Conservation (phyloP, 2,888 invertebrate species). For the Pyrochroa serraticornis region DNA sequence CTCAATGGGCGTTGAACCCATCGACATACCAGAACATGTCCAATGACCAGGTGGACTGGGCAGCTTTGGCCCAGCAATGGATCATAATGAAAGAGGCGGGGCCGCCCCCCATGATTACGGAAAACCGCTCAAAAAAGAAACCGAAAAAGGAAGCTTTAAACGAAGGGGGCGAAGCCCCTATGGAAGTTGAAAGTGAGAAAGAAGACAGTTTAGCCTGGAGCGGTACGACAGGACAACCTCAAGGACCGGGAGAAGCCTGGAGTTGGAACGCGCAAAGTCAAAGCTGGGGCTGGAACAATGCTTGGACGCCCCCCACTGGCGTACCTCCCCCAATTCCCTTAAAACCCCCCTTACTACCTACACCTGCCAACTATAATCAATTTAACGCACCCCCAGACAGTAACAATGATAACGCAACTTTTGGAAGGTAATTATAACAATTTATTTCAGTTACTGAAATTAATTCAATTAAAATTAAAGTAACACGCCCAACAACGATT, state of each 20-base stretch:
- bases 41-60: slow-evolving; percentile 93
- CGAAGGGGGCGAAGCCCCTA: slow-evolving; percentile 82
- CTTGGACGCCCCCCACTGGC: slow-evolving; percentile 57
- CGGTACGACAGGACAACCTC: slow-evolving; percentile 59
- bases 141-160: slow-evolving; percentile 14
- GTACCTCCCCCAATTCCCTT: slow-evolving; percentile 39
- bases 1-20: slow-evolving; percentile 83
- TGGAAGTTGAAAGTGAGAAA: slow-evolving; percentile 84
- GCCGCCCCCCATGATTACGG: slow-evolving; percentile 51
- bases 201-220: slow-evolving; percentile 60
- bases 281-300: slow-evolving; percentile 55
- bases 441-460: not conserved
- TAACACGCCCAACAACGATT: slow-evolving; percentile 26
- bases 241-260: slow-evolving; percentile 44
- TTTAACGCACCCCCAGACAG: slow-evolving; percentile 45
- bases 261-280: slow-evolving; percentile 58
- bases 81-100: slow-evolving; percentile 90
- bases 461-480: slow-evolving; percentile 35
- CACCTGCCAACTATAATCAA: slow-evolving; percentile 48
- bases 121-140: slow-evolving; percentile 23
- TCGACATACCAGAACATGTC: slow-evolving; percentile 81
- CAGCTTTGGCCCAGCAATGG: slow-evolving; percentile 96
- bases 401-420: slow-evolving; percentile 43
- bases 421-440: slow-evolving; percentile 33
- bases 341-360: slow-evolving; percentile 54